A percentile compares a stretch with the other conserved stretches of the same genome.
Conservation (phyloP, 2,113 vertebrate genomes). For the Larimichthys crocea region DNA sequence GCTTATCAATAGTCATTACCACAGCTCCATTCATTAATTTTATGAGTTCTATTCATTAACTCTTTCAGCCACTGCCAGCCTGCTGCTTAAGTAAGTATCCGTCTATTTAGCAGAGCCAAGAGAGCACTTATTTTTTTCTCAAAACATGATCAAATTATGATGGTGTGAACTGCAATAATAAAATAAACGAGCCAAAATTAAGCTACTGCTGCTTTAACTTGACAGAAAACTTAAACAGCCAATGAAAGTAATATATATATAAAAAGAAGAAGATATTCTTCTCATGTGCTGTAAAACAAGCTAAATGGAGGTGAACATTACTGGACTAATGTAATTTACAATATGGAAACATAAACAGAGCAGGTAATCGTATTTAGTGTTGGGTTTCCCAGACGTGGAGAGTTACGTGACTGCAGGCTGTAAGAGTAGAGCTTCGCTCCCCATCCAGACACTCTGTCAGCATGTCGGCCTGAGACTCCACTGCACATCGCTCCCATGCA, state of each 20-base stretch:
- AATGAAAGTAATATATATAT: not conserved
- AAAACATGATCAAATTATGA: conserved; percentile 4
- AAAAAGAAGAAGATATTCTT: conserved; percentile 8
- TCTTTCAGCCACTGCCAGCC: conserved; percentile 37
- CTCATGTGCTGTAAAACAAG: conserved; percentile 9
- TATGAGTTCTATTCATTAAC: conserved; percentile 50
- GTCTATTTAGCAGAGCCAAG: conserved; percentile 33
- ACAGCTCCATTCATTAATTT: conserved; percentile 67
- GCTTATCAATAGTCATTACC: conserved; percentile 75
- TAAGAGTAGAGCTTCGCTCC: not conserved
- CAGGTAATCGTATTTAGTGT: conserved; percentile 47
- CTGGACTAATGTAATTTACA: conserved; percentile 33
- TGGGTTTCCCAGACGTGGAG: conserved; percentile 28
- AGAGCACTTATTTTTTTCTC: not conserved
- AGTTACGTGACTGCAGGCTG: conserved; percentile 21
- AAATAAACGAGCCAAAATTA: not conserved
- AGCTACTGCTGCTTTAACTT: not conserved
- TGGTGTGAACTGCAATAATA: not conserved
- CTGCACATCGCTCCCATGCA: not conserved
- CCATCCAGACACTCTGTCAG: conserved; percentile 18
- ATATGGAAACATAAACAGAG: conserved; percentile 39
- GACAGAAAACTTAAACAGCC: not conserved
- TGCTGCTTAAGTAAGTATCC: conserved; percentile 51
- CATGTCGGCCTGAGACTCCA: conserved; percentile 12
- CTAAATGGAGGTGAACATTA: conserved; percentile 35